phyloP scores from a whole-genome alignment of 1,140 invertebrate species.

The Brachystomella parvula region DNA sequence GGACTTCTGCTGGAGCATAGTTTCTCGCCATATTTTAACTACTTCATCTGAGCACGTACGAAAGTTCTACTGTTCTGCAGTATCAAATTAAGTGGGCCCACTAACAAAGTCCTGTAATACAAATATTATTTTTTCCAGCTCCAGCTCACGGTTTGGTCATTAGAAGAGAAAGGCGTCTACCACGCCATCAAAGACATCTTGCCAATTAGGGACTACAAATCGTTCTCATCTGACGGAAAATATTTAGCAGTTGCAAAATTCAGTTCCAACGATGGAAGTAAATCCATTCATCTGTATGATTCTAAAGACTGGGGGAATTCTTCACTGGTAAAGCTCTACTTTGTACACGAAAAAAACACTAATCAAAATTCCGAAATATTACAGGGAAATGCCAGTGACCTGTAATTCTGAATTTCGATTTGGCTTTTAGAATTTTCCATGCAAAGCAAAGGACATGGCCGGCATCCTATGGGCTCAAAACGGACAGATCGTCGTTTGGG shows the following conservation, averaged over 20 bases:
- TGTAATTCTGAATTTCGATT: not conserved
- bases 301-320: not conserved
- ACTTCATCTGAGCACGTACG: not conserved
- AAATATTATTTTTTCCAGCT: not conserved
- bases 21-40: not conserved
- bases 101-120: not conserved
- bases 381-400: not conserved
- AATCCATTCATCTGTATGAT: not conserved
- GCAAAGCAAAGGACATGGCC: not conserved
- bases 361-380: not conserved
- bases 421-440: not conserved
- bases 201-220: not conserved
- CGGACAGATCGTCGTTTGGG: not conserved
- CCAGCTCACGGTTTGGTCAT: not conserved
- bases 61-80: not conserved
- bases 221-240: not conserved
- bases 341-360: not conserved
- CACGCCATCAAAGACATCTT: conserved; percentile 9
- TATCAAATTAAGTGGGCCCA: not conserved
- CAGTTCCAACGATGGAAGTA: not conserved
- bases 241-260: not conserved
- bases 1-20: not conserved
- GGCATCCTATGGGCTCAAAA: not conserved
- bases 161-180: not conserved
- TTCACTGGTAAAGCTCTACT: too few relatives aligned